A percentile compares a stretch with the other conserved stretches of the same genome.
Conservation (phyloP, 2,888 invertebrate species). For the Phortica magna region DNA sequence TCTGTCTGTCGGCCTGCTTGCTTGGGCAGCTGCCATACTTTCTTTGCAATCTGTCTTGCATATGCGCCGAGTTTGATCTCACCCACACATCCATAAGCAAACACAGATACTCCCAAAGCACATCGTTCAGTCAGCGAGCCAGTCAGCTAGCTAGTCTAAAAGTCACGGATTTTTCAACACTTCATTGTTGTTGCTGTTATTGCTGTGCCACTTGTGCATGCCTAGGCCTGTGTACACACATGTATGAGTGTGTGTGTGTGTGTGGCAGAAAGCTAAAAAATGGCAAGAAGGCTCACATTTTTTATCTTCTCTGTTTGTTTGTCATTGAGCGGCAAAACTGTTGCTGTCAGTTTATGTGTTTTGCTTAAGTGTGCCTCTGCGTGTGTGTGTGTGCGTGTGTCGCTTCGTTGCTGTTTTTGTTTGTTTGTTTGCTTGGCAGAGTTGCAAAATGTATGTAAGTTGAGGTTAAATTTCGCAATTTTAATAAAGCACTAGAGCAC, state of each 20-base stretch:
- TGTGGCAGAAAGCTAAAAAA: not conserved
- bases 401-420: not conserved
- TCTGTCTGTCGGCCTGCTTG: constrained; percentile 23
- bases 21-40: not conserved
- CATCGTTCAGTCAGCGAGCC: not conserved
- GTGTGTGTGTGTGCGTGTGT: not conserved
- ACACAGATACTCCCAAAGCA: not conserved
- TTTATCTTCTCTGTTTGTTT: not conserved
- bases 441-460: constrained; percentile 8
- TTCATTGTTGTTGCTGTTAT: constrained; percentile 20
- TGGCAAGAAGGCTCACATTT: not conserved
- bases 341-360: constrained; percentile 22
- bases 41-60: not conserved
- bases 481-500: constrained; percentile 1
- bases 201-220: not conserved
- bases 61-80: not conserved
- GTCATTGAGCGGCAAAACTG: constrained; percentile 2
- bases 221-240: no score
- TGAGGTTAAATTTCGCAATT: constrained; percentile 21
- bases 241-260: no score
- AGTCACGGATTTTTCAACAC: constrained; percentile 29
- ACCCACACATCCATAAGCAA: not conserved
- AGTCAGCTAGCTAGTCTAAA: constrained; percentile 11
- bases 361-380: not conserved
- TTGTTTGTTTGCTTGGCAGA: not conserved